Conservation (phyloP, 2,888 invertebrate species). For the Hetaerina titia region DNA sequence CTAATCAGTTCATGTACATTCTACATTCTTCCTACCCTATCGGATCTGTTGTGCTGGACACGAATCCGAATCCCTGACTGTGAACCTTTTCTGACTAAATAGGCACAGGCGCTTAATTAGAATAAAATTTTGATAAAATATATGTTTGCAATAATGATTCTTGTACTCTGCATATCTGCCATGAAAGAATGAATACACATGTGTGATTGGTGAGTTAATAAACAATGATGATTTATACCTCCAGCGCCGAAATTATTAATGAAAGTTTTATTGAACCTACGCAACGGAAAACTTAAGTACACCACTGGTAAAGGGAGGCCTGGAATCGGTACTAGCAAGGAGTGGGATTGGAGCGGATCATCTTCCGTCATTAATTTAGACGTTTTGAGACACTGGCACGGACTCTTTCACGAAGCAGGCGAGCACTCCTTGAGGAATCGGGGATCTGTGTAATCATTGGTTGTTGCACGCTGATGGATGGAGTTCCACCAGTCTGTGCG, state of each 20-base stretch:
- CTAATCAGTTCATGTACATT: neutral
- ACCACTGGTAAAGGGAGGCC: neutral
- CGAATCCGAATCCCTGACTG: neutral
- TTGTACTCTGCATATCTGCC: neutral
- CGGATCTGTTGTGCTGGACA: neutral
- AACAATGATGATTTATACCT: neutral
- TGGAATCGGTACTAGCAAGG: neutral
- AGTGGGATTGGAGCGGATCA: neutral
- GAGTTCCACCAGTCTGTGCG: neutral
- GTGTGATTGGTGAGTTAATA: neutral
- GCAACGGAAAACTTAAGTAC: neutral
- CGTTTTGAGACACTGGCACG: neutral
- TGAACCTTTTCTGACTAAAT: too few relatives aligned
- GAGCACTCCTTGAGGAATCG: neutral
- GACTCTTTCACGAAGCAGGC: neutral
- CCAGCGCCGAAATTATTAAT: neutral
- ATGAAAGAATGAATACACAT: neutral
- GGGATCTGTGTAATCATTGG: slow-evolving; percentile 41
- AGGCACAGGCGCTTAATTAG: too few relatives aligned
- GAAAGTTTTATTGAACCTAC: neutral
- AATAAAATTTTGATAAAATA: too few relatives aligned
- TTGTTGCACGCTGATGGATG: slow-evolving; percentile 13
- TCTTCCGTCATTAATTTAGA: neutral
- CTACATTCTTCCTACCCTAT: neutral
- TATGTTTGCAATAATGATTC: neutral